Conservation (phyloP, 2,888 invertebrate species). For the Thereva nobilitata region DNA sequence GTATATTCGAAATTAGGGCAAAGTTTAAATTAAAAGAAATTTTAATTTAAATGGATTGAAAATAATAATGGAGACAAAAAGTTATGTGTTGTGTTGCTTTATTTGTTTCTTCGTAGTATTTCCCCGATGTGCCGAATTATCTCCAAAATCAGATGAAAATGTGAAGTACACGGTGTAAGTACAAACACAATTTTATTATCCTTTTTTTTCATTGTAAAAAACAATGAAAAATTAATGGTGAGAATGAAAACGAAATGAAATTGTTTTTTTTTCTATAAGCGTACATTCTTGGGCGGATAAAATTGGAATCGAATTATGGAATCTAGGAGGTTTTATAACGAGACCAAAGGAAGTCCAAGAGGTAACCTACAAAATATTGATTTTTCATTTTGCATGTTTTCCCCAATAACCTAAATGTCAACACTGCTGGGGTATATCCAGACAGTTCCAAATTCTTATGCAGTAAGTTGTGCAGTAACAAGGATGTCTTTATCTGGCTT, state of each 20-base stretch:
- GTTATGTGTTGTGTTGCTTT: constrained; percentile 13
- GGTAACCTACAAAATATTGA: constrained; percentile 59
- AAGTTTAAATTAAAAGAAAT: neutral
- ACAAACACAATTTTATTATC: neutral
- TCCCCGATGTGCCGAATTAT: constrained; percentile 52
- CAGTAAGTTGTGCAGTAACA: too few species aligned
- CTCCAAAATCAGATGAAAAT: constrained; percentile 49
- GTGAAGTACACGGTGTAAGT: constrained; percentile 58
- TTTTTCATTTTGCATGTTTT: constrained; percentile 8
- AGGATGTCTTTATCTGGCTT: too few species aligned
- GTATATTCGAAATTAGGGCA: too few species aligned
- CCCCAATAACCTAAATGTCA: constrained; percentile 1
- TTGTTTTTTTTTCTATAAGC: constrained; percentile 56
- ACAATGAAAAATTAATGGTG: neutral
- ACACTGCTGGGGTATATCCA: constrained; percentile 14
- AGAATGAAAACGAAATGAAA: neutral
- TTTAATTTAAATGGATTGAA: constrained; percentile 8
- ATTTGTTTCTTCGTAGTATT: constrained; percentile 49
- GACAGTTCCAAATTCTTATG: neutral
- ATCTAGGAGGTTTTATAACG: constrained; percentile 79
- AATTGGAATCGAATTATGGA: constrained; percentile 77
- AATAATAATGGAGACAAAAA: constrained; percentile 10
- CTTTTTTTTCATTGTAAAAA: constrained; percentile 4
- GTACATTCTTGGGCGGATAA: constrained; percentile 83
- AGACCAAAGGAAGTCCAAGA: constrained; percentile 77